Conservation (phyloP, 2,888 invertebrate genomes). For the Heliconius sara region DNA sequence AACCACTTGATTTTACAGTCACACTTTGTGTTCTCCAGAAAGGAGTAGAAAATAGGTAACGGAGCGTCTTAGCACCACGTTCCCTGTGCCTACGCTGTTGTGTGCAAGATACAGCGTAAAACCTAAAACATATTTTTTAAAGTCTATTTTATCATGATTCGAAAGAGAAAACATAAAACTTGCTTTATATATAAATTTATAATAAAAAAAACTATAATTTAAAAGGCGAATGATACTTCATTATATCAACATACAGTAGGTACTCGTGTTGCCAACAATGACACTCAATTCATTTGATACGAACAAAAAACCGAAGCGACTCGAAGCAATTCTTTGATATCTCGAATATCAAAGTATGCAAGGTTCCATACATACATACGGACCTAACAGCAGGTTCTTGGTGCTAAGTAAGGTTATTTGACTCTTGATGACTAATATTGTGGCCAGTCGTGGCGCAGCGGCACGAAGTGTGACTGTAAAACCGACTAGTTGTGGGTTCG, state of each 20-base stretch:
- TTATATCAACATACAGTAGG: constrained; percentile 49
- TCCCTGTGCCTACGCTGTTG: too few relatives aligned
- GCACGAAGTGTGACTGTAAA: too few relatives aligned
- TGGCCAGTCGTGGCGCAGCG: too few relatives aligned
- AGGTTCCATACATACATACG: not conserved
- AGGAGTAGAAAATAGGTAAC: too few relatives aligned
- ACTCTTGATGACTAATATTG: not conserved
- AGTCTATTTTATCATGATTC: not conserved
- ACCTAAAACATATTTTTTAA: not conserved
- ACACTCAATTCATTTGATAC: constrained; percentile 44
- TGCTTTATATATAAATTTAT: not conserved
- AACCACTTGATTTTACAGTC: too few relatives aligned
- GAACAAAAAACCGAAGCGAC: constrained; percentile 41
- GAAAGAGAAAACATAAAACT: not conserved
- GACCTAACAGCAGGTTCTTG: constrained; percentile 24
- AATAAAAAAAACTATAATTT: constrained; percentile 26
- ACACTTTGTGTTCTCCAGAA: too few relatives aligned
- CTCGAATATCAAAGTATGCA: constrained; percentile 32
- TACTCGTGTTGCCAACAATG: constrained; percentile 56
- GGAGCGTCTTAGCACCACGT: too few relatives aligned
- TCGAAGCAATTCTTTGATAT: constrained; percentile 36
- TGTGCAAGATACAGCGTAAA: not conserved
- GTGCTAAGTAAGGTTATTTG: not conserved
- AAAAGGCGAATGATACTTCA: constrained; percentile 37
- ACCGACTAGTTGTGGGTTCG: too few relatives aligned